A percentile compares a stretch with the other conserved stretches of the same genome.
These are phyloP conservation scores for Drosophila virilis DNA, from an alignment of 1,140 invertebrate species.

Conservation along the genomic window DNA sequence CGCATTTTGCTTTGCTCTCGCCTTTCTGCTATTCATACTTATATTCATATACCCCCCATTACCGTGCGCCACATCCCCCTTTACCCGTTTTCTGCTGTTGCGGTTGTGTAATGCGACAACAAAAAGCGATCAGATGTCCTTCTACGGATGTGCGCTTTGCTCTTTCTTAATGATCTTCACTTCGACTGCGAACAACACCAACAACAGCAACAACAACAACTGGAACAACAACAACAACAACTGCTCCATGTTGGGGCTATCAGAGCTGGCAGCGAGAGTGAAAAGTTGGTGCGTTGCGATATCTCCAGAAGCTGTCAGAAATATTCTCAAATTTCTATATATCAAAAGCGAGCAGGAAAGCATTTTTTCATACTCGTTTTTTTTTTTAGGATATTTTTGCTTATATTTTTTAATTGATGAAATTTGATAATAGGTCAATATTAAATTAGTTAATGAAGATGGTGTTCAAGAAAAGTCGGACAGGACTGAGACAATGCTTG, in stretches of 20 bases:
- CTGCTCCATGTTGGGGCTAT: conserved; percentile 7
- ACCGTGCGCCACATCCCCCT: not conserved
- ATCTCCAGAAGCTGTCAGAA: conserved; percentile 19
- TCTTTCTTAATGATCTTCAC: conserved; percentile 77
- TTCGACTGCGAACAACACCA: conserved; percentile 17
- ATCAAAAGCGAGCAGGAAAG: conserved; percentile 15
- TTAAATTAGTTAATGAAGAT: too few relatives aligned
- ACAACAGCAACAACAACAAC: not conserved
- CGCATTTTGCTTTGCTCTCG: conserved; percentile 33
- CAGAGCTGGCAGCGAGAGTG: conserved; percentile 18
- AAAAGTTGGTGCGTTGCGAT: conserved; percentile 1
- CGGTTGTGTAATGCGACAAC: conserved; percentile 71
- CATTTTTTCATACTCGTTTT: not conserved
- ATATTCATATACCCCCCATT: conserved; percentile 18
- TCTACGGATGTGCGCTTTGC: conserved; percentile 79
- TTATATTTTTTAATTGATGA: not conserved
- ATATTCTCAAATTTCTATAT: conserved; percentile 27
- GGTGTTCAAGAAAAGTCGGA: too few relatives aligned
- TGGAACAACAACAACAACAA: conserved; percentile 9
- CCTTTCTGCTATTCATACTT: conserved; percentile 28
- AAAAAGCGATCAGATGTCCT: conserved; percentile 83
- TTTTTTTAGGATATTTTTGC: not conserved
- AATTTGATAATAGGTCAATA: not conserved
- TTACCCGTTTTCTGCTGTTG: conserved; percentile 31
- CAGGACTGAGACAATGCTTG: too few relatives aligned